phyloP scores from a whole-genome alignment of 2,113 vertebrate genomes.

The Channa maculata region DNA sequence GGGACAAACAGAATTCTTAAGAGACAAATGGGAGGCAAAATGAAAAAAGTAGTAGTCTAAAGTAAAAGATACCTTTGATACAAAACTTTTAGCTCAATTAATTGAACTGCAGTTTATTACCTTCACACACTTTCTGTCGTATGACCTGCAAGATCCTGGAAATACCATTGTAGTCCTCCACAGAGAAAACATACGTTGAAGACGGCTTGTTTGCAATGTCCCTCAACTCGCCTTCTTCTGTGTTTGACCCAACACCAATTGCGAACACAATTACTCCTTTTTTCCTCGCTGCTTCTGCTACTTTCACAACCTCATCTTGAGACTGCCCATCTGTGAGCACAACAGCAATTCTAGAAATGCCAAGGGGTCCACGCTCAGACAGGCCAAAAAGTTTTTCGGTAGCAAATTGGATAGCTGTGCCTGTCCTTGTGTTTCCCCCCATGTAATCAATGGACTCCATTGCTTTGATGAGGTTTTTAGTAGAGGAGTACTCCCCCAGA shows the following conservation, averaged over 20 bases:
- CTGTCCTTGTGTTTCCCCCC: slow-evolving; percentile 95
- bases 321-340: slow-evolving; percentile 97
- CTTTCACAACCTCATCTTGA: slow-evolving; percentile 92
- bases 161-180: slow-evolving; percentile 96
- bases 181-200: slow-evolving; percentile 94
- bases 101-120: slow-evolving; percentile 74
- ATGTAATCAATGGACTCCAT: slow-evolving; percentile 93
- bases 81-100: not conserved
- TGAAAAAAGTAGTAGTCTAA: no score
- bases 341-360: slow-evolving; percentile 93
- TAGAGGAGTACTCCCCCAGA: slow-evolving; percentile 87
- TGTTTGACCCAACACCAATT: slow-evolving; percentile 94
- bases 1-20: not conserved
- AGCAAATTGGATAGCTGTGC: slow-evolving; percentile 93
- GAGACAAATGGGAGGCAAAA: not conserved
- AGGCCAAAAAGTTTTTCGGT: slow-evolving; percentile 92
- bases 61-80: no score
- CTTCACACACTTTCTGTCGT: slow-evolving; percentile 98
- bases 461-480: slow-evolving; percentile 84
- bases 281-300: slow-evolving; percentile 92
- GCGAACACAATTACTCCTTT: slow-evolving; percentile 94
- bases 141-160: slow-evolving; percentile 96
- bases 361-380: slow-evolving; percentile 87
- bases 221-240: slow-evolving; percentile 89
- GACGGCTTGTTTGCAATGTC: slow-evolving; percentile 96